phyloP scores from a whole-genome alignment of 2,888 invertebrate species.

The Acrocyrtus sp. region DNA sequence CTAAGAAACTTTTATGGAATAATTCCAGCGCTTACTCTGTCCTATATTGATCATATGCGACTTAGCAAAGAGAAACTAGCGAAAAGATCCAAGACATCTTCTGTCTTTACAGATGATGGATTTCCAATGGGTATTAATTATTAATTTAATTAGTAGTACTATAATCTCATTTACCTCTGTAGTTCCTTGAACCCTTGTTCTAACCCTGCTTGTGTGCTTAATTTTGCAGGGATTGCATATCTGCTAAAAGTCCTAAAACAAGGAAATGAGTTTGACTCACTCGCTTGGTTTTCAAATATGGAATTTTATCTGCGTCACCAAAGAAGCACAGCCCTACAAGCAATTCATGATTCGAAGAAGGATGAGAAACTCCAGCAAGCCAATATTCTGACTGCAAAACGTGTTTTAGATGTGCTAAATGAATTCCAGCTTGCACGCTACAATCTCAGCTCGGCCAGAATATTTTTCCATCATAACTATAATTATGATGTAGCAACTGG shows the following conservation, averaged over 20 bases:
- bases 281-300: slow-evolving; percentile 85
- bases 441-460: slow-evolving; percentile 91
- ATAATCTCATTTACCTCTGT: too few species aligned
- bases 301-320: slow-evolving; percentile 51
- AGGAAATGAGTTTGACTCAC: slow-evolving; percentile 84
- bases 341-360: slow-evolving; percentile 67
- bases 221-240: slow-evolving; percentile 84
- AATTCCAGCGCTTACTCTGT: slow-evolving; percentile 91
- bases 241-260: slow-evolving; percentile 91
- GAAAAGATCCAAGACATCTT: slow-evolving; percentile 83
- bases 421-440: slow-evolving; percentile 93
- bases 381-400: slow-evolving; percentile 85
- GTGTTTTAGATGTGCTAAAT: slow-evolving; percentile 71
- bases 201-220: too few species aligned
- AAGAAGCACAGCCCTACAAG: slow-evolving; percentile 63
- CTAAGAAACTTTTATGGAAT: slow-evolving; percentile 92
- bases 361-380: slow-evolving; percentile 94
- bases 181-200: slow-evolving; percentile 61
- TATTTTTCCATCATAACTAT: slow-evolving; percentile 96
- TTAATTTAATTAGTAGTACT: too few species aligned
- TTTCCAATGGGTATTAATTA: slow-evolving; percentile 92
- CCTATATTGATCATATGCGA: slow-evolving; percentile 93
- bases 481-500: too few species aligned
- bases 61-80: slow-evolving; percentile 91
- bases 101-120: slow-evolving; percentile 97